Evolutionary conservation across 2,888 invertebrate genomes (phyloP), one percentile per base, ranked within the genome.

Genomic region (Philonicus albiceps): DNA sequence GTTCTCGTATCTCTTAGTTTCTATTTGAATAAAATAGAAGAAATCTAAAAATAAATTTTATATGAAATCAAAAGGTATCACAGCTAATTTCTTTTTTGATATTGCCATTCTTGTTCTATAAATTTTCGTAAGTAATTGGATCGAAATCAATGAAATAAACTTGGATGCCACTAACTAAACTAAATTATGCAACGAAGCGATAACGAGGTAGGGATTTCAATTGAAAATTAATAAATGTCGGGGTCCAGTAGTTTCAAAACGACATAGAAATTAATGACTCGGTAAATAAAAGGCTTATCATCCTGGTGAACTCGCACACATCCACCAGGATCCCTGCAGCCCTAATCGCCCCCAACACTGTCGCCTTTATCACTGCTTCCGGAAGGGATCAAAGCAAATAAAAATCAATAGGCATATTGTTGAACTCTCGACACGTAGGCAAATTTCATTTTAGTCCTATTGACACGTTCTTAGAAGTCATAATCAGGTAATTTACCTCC

Each of bases 301-400:
- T 49, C 19, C 49, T 19, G 49, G 49, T 19, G n/a, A 49, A 7
- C 49, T n/a, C 49, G 49, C 49, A 49, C 49, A 49, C n/a, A 49
- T n/a, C n/a, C n/a, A 0, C 16, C n/a, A 49, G 49, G n/a, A 75
- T 75, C 34, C 19, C 19, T 75, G n/a, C 31, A 75, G 16, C 34
- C 31, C 8, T 34, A 34, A n/a, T n/a, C 19, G n/a, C n/a, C 49
- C n/a, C 49, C n/a, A n/a, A n/a, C n/a, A 6, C 49, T 49, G 16
- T 7, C 49, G n/a, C 19, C 49, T 49, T 49, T n/a, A n/a, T 49
- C n/a, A 16, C n/a, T n/a, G 49, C 49, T 49, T 49, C 49, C 49
- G 49, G 49, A 49, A 76, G 22, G 76, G 76, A 22, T 37, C 76
- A 76, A 76, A 40, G n/a, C 22, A 76, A 37, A 76, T 76, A 76